These are phyloP conservation scores for Drosophila nasuta DNA, from an alignment of 1,140 invertebrate genomes.

Conservation along the genomic window DNA sequence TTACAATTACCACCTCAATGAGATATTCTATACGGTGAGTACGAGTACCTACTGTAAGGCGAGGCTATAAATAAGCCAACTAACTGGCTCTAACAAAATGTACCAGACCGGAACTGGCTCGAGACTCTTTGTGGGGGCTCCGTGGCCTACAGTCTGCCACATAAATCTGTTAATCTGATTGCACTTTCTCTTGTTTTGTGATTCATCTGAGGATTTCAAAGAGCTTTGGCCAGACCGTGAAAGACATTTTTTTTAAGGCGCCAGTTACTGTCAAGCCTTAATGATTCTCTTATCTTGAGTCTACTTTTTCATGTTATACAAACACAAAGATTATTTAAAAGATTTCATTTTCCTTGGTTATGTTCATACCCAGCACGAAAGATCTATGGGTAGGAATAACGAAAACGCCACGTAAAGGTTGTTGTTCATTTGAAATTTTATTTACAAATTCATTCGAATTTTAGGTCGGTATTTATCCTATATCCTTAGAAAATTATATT, in stretches of 20 bases:
- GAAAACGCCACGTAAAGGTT: too few species aligned
- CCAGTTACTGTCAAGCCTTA: constrained; percentile 47
- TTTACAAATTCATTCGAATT: too few species aligned
- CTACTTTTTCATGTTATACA: constrained; percentile 33
- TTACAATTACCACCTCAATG: constrained; percentile 97
- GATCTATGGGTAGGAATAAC: too few species aligned
- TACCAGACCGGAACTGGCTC: not conserved
- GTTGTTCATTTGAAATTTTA: too few species aligned
- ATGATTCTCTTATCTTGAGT: constrained; percentile 52
- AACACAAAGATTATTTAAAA: not conserved
- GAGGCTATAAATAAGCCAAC: not conserved
- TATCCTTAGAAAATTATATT: too few species aligned
- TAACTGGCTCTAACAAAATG: not conserved
- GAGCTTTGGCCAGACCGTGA: not conserved
- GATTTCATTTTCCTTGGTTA: constrained; percentile 5
- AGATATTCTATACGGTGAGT: constrained; percentile 96
- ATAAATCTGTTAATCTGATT: constrained; percentile 72
- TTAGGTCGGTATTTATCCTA: too few species aligned
- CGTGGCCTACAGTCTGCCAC: constrained; percentile 23
- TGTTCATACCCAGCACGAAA: not conserved
- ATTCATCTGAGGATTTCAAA: not conserved
- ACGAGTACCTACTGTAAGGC: not conserved
- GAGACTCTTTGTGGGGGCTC: not conserved
- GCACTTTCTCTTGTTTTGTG: constrained; percentile 11
- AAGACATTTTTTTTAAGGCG: constrained; percentile 6